Evolutionary conservation across 2,888 invertebrate genomes (phyloP).

Genomic region (Holacanthella duospinosa): DNA sequence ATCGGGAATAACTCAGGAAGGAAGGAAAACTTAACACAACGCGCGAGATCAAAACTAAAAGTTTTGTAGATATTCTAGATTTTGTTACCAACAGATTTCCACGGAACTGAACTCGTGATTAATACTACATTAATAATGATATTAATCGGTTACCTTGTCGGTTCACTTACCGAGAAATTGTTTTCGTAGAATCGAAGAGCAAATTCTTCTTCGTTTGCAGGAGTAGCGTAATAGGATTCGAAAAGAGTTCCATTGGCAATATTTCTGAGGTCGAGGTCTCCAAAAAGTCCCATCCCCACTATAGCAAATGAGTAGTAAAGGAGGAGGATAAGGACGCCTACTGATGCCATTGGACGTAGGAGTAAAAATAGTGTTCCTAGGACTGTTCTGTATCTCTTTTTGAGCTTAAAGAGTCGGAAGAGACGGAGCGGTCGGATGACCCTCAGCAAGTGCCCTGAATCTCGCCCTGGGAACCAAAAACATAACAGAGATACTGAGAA

Average conservation of each 20-base stretch:
- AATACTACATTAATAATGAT: too few relatives aligned
- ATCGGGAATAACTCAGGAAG: too few relatives aligned
- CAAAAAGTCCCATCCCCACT: slow-evolving; percentile 79
- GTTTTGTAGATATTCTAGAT: too few relatives aligned
- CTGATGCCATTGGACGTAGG: slow-evolving; percentile 70
- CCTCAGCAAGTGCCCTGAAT: slow-evolving; percentile 48
- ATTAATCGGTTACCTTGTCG: too few relatives aligned
- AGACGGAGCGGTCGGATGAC: slow-evolving; percentile 58
- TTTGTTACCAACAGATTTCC: too few relatives aligned
- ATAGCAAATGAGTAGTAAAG: slow-evolving; percentile 82
- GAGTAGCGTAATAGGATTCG: slow-evolving; percentile 52
- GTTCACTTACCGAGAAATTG: slow-evolving; percentile 51
- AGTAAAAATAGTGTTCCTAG: slow-evolving; percentile 58
- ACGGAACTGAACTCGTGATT: too few relatives aligned
- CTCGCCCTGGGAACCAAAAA: too few relatives aligned
- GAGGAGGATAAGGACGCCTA: slow-evolving; percentile 42
- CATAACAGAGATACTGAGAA: slow-evolving; percentile 33
- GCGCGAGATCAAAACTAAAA: too few relatives aligned
- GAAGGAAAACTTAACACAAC: too few relatives aligned
- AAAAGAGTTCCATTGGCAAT: slow-evolving; percentile 51
- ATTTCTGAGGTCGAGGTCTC: slow-evolving; percentile 60
- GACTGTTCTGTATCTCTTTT: slow-evolving; percentile 34
- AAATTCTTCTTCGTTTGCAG: slow-evolving; percentile 42
- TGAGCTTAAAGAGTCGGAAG: slow-evolving; percentile 38
- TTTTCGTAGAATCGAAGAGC: slow-evolving; percentile 72